Evolutionary conservation across 2,888 invertebrate species (phyloP), one percentile per base, ranked within the genome.

Genomic region (Polydrusus tereticollis): DNA sequence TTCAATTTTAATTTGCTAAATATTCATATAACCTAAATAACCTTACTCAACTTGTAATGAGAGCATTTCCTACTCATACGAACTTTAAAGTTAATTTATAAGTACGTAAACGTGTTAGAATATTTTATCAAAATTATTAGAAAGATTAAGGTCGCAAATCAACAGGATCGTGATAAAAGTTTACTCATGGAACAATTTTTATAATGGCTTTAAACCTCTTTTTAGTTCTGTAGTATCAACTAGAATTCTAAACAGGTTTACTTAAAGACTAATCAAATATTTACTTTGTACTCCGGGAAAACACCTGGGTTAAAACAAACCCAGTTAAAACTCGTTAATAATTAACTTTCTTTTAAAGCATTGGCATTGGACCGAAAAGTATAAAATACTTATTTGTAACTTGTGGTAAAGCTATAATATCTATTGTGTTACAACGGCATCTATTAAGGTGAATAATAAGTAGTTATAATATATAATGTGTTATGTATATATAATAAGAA

Each of bases 241-340:
- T 21, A 33, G 57, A 57, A 57, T 36, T 33, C 36, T 29, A 36
- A 57, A 57, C 57, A 36, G 33, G 36, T 23, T 33, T 57, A 57
- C 29, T 57, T 57, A 57, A 29, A 33, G 8, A 33, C 57, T 57
- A 38, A 60, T 60, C 29, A 60, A 60, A 60, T 60, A 60, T 60
- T 60, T 43, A 60, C 43, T 45, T 29, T 43, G 26, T 43, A 10
- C 43, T 16, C 60, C 45, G 60, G 43, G 60, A 43, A 60, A 60
- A 60, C 60, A 60, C 60, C 60, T 60, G 60, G 23, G 60, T 60
- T 60, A 26, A 47, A 47, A 47, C 47, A 47, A 23, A 47, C 21
- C n/a, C 47, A 47, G n/a, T 21, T 21, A 47, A 47, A 47, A 10
- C 47, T 21, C 47, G 21, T 47, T 47, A 47, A 47, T 47, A 47